These are phyloP conservation scores for Athripsodes cinereus DNA, from an alignment of 2,888 invertebrate species.

Conservation along the genomic window DNA sequence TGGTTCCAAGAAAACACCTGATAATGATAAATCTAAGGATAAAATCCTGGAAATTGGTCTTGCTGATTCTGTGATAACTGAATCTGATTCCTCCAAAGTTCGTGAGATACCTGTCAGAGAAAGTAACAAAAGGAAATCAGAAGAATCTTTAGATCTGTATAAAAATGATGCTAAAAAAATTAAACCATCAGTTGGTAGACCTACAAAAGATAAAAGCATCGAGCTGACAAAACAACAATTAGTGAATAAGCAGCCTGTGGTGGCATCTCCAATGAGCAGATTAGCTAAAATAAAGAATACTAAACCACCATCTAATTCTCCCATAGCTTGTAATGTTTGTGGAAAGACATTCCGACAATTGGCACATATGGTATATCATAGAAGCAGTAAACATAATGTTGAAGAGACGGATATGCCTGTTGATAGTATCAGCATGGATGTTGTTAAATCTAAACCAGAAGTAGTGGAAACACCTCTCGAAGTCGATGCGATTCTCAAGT, in stretches of 20 bases:
- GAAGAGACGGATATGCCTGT: constrained; percentile 3
- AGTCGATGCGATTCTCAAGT: constrained; percentile 35
- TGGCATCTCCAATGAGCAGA: constrained; percentile 31
- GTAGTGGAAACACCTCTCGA: constrained; percentile 29
- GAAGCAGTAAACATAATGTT: constrained; percentile 23
- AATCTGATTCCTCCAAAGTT: constrained; percentile 9
- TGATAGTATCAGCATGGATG: neutral
- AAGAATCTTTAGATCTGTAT: neutral
- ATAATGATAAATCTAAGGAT: neutral
- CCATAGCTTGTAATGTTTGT: constrained; percentile 42
- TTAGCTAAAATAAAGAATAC: constrained; percentile 30
- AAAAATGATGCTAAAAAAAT: neutral
- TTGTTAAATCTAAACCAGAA: neutral
- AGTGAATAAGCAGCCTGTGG: neutral
- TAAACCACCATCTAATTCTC: constrained; percentile 13
- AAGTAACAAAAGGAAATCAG: neutral
- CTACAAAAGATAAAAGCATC: constrained; percentile 11
- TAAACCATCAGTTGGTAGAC: constrained; percentile 1
- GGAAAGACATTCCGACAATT: constrained; percentile 46
- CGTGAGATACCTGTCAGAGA: neutral
- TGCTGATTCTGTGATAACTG: neutral
- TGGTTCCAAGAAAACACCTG: too few species aligned
- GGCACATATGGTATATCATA: constrained; percentile 45
- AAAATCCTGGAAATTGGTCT: neutral
- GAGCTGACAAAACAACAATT: constrained; percentile 8